phyloP scores from a whole-genome alignment of 2,888 invertebrate species.

The Bombylius discolor region DNA sequence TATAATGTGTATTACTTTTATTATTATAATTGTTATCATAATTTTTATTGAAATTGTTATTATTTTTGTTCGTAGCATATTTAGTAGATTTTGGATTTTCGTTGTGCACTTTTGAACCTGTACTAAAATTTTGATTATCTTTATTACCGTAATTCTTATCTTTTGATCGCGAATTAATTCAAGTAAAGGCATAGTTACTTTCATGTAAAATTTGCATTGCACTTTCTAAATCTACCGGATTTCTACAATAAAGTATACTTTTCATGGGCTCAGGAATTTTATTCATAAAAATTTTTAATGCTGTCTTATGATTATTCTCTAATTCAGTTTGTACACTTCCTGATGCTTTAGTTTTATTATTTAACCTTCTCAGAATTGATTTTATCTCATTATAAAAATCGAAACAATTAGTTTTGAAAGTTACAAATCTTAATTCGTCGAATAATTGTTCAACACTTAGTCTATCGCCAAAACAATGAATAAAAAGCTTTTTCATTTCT shows the following conservation, averaged over 20 bases:
- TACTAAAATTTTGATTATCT: no score
- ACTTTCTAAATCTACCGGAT: conserved; percentile 9
- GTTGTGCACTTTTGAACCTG: no score
- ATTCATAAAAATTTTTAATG: conserved; percentile 13
- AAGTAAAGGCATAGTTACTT: no score
- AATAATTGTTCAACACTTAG: conserved; percentile 8
- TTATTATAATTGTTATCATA: no score
- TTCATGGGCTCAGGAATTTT: conserved; percentile 15
- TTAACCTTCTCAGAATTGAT: conserved; percentile 7
- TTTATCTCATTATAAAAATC: conserved; percentile 14
- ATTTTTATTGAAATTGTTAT: no score
- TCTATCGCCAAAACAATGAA: conserved; percentile 12
- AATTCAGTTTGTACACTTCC: conserved; percentile 1
- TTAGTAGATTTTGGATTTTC: no score
- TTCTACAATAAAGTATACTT: conserved; percentile 9
- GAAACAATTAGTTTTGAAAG: conserved; percentile 9
- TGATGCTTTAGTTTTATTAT: conserved; percentile 8
- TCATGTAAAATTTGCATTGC: conserved; percentile 10
- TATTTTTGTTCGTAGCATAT: no score
- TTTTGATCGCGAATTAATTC: no score
- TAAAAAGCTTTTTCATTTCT: conserved; percentile 6
- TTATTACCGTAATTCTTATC: no score
- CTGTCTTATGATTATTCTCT: conserved; percentile 12
- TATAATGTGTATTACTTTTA: no score
- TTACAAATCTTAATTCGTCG: conserved; percentile 6